These are phyloP conservation scores for Thumatha senex DNA, from an alignment of 2,888 invertebrate species.

Conservation along the genomic window DNA sequence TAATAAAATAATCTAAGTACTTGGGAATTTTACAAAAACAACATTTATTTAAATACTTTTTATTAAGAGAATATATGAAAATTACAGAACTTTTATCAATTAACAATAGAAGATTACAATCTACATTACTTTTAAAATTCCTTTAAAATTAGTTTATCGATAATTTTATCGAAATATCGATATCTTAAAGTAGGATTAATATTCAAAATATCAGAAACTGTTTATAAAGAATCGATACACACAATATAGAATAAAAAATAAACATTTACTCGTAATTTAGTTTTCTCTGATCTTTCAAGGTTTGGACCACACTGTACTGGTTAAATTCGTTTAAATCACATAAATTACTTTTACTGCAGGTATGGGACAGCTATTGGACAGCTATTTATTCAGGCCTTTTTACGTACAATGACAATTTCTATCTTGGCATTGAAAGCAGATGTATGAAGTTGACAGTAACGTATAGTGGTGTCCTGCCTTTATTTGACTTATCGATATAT, in stretches of 20 bases:
- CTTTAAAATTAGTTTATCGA: not conserved
- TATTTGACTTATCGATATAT: too few relatives aligned
- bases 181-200: not conserved
- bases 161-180: not conserved
- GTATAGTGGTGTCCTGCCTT: not conserved
- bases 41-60: slow-evolving; percentile 24
- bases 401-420: not conserved
- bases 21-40: slow-evolving; percentile 29
- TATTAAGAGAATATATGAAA: slow-evolving; percentile 21
- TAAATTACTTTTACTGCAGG: too few relatives aligned
- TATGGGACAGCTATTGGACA: too few relatives aligned
- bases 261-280: not conserved
- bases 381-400: too few relatives aligned
- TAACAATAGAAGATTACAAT: slow-evolving; percentile 3
- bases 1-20: slow-evolving; percentile 2
- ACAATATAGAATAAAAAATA: not conserved
- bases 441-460: not conserved
- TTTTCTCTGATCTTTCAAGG: not conserved
- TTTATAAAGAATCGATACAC: not conserved
- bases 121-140: slow-evolving; percentile 1
- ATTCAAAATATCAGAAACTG: not conserved
- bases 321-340: too few relatives aligned
- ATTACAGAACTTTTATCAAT: slow-evolving; percentile 1
- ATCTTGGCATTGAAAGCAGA: too few relatives aligned
- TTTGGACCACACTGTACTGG: not conserved